Evolutionary conservation across 1,140 invertebrate species (phyloP).

Genomic region (Gryon sp.): DNA sequence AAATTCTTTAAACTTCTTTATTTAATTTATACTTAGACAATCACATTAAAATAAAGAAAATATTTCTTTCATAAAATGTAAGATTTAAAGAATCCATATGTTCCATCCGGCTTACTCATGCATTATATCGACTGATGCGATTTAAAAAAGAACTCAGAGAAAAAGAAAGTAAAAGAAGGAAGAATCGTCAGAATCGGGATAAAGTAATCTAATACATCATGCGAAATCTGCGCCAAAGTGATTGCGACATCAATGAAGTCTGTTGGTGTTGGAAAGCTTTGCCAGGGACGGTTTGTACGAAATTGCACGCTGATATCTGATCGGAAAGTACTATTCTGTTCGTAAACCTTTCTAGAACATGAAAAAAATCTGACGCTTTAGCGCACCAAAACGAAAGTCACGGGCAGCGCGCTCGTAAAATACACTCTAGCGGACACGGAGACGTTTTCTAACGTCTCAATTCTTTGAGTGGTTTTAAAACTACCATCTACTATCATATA

Average conservation of each 20-base stretch:
- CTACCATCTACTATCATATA: constrained; percentile 33
- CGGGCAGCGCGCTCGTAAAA: constrained; percentile 64
- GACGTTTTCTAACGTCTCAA: constrained; percentile 48
- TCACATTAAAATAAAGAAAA: no score
- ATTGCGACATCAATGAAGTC: constrained; percentile 44
- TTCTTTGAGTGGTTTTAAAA: constrained; percentile 46
- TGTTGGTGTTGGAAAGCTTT: neutral
- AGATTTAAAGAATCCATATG: no score
- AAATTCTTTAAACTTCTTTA: no score
- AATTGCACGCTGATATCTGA: constrained; percentile 66
- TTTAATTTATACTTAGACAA: no score
- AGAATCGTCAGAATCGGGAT: constrained; percentile 32
- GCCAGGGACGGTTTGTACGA: constrained; percentile 31
- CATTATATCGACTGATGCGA: constrained; percentile 9
- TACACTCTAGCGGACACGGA: constrained; percentile 57
- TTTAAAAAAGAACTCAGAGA: no score
- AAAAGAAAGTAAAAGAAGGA: neutral
- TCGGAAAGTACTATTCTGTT: constrained; percentile 56
- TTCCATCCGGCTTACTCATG: neutral
- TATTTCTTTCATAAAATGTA: no score
- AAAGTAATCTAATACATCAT: constrained; percentile 48
- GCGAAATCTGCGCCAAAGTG: constrained; percentile 46
- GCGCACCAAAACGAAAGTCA: constrained; percentile 68
- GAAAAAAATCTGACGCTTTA: constrained; percentile 57
- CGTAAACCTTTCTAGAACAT: constrained; percentile 32